Conservation (phyloP, 2,113 vertebrate species). For the Odocoileus virginianus region DNA sequence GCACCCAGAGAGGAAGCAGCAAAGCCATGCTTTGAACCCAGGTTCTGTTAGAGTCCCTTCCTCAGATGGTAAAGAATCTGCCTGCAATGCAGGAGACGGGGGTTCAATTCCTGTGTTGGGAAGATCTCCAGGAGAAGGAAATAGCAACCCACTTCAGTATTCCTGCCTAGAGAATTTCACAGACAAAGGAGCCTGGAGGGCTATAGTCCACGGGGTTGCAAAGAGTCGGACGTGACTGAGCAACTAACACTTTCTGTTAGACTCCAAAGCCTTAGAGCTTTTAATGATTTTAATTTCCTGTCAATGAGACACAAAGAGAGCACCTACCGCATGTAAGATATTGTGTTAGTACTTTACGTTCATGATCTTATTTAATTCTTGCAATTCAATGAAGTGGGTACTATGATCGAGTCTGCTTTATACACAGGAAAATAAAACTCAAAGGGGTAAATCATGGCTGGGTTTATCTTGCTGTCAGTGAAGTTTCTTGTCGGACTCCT, state of each 20-base stretch:
- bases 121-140: neutral
- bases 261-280: neutral
- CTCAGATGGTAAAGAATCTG: neutral
- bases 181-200: neutral
- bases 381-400: neutral
- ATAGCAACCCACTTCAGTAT: neutral
- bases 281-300: neutral
- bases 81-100: neutral
- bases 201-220: neutral
- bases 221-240: fast-evolving
- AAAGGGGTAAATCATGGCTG: neutral
- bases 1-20: neutral
- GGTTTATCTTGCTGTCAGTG: neutral
- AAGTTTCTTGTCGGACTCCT: neutral
- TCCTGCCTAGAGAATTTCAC: neutral
- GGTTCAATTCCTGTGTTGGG: neutral
- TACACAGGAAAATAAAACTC: neutral
- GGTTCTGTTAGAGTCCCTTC: neutral
- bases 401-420: neutral
- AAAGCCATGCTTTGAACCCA: neutral
- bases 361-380: neutral
- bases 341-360: neutral
- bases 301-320: neutral
- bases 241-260: neutral
- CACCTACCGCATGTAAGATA: neutral